phyloP scores from a whole-genome alignment of 1,140 invertebrate species.

The Brachionus koreanus region DNA sequence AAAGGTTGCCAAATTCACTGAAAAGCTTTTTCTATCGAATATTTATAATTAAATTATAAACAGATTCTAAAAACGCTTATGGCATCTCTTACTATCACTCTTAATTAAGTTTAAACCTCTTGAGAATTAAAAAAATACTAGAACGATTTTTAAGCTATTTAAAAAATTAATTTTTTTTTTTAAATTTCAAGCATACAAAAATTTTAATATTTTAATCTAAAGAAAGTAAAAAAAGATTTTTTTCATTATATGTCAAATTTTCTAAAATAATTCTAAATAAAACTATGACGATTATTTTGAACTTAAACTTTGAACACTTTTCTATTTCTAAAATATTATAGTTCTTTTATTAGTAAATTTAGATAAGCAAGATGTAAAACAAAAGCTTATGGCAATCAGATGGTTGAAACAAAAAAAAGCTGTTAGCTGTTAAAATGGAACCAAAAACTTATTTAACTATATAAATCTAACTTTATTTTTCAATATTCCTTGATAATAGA shows the following conservation, averaged over 20 bases:
- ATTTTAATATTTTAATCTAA: too few species aligned
- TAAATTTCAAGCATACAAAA: too few species aligned
- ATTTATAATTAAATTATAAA: background rate
- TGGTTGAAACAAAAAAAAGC: background rate
- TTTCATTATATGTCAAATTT: too few species aligned
- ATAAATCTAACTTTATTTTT: background rate
- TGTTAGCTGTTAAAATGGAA: background rate
- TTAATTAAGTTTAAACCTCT: background rate
- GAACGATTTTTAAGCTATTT: background rate
- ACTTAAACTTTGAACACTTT: background rate
- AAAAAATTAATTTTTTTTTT: background rate
- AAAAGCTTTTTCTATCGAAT: background rate
- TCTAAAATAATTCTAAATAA: too few species aligned
- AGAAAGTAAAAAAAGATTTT: too few species aligned
- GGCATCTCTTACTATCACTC: background rate
- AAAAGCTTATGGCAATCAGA: background rate
- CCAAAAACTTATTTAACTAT: background rate
- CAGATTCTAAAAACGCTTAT: background rate
- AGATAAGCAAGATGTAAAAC: too few species aligned
- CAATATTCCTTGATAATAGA: background rate
- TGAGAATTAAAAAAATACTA: background rate
- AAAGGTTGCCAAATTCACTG: background rate
- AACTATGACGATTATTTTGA: background rate
- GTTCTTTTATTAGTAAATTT: too few species aligned
- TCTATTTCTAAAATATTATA: background rate